A percentile compares a stretch with the other conserved stretches of the same genome.
These are phyloP conservation scores for Myopa testacea DNA, from an alignment of 2,888 invertebrate genomes.

Conservation along the genomic window DNA sequence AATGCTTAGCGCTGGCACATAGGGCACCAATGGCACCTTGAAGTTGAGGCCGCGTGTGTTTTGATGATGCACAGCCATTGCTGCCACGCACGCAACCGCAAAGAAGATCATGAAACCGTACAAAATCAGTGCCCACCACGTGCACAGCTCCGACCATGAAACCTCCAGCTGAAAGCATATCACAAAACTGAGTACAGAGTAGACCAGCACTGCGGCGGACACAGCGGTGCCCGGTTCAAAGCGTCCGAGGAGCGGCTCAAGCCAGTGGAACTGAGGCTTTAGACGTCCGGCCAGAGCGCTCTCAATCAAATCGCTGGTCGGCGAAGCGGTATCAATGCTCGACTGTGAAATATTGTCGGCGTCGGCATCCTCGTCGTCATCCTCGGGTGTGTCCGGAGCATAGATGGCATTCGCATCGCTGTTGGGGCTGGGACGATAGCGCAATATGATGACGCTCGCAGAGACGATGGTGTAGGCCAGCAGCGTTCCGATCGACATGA, in stretches of 20 bases:
- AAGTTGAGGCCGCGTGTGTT: constrained; percentile 78
- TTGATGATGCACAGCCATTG: constrained; percentile 83
- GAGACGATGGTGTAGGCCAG: constrained; percentile 93
- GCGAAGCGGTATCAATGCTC: constrained; percentile 74
- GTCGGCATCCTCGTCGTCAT: constrained; percentile 72
- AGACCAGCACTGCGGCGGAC: constrained; percentile 78
- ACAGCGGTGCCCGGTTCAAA: constrained; percentile 83
- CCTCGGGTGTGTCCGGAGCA: constrained; percentile 70
- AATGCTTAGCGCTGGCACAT: constrained; percentile 83
- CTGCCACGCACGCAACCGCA: constrained; percentile 76
- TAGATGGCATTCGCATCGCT: constrained; percentile 70
- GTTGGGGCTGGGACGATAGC: constrained; percentile 76
- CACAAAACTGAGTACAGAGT: constrained; percentile 76
- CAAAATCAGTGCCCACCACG: constrained; percentile 78
- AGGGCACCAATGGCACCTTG: constrained; percentile 84
- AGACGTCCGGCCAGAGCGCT: constrained; percentile 80
- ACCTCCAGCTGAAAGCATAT: constrained; percentile 77
- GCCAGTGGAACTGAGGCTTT: constrained; percentile 78
- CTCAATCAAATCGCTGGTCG: constrained; percentile 71
- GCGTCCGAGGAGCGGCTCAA: constrained; percentile 79
- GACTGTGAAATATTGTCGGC: constrained; percentile 73
- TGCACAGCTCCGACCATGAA: constrained; percentile 72
- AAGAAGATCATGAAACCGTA: constrained; percentile 74
- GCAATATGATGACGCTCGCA: constrained; percentile 86
- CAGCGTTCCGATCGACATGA: constrained; percentile 93